Evolutionary conservation across 35 echinoderm and acorn worm species (phyloP).

Genomic region (Apostichopus californicus): DNA sequence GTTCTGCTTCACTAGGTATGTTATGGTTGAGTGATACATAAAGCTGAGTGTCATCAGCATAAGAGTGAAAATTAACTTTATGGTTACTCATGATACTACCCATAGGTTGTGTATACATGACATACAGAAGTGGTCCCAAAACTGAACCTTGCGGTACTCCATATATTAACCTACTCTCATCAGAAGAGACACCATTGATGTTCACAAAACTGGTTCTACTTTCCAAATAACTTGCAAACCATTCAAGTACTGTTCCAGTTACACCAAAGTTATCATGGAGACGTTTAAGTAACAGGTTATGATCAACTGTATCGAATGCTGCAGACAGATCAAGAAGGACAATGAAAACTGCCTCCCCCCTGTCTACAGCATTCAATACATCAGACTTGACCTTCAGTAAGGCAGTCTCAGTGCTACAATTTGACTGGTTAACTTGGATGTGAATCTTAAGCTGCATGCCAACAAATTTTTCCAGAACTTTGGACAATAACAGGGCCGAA

Average conservation of each 20-base stretch:
- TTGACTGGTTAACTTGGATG: no score
- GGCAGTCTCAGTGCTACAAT: no score
- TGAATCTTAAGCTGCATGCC: no score
- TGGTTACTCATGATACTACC: no score
- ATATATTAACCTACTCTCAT: background rate
- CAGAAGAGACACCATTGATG: background rate
- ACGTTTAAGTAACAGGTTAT: background rate
- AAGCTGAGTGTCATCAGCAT: no score
- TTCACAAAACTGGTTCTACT: background rate
- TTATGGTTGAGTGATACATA: no score
- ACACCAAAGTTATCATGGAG: background rate
- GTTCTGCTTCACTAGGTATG: no score
- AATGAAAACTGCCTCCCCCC: background rate
- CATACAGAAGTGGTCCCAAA: background rate
- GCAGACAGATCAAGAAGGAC: background rate
- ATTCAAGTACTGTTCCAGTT: background rate
- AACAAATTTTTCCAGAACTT: no score
- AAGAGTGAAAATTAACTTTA: no score
- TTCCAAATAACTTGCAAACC: background rate
- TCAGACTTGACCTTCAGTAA: constrained; percentile 30
- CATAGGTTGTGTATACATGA: background rate
- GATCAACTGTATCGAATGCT: background rate
- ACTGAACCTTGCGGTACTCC: background rate
- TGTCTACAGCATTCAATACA: background rate
- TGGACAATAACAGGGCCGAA: no score